Conservation (phyloP, 2,888 invertebrate species). For the Epistrophella euchroma region DNA sequence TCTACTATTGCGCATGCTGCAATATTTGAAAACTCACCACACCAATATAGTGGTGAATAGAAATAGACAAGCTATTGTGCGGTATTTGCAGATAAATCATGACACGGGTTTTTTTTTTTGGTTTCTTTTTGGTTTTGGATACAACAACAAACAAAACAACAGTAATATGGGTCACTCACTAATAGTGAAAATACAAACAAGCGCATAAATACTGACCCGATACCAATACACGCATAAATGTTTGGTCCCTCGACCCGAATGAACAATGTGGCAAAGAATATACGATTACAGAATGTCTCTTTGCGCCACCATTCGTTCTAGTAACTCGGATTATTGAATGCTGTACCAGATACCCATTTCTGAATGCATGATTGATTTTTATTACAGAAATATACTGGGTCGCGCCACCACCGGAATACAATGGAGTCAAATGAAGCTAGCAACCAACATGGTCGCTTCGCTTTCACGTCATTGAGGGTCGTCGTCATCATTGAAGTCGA, state of each 20-base stretch:
- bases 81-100: conserved; percentile 61
- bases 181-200: conserved; percentile 13
- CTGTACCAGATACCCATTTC: conserved; percentile 66
- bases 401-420: conserved; percentile 14
- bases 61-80: conserved; percentile 9
- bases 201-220: conserved; percentile 1
- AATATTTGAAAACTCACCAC: conserved; percentile 42
- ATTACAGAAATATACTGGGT: conserved; percentile 50
- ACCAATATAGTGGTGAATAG: conserved; percentile 12
- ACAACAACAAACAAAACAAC: conserved; percentile 21
- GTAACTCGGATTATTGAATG: conserved; percentile 70
- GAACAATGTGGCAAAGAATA: not conserved
- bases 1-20: conserved; percentile 46
- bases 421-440: conserved; percentile 51
- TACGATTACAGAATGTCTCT: conserved; percentile 27
- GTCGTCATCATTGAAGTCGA: conserved; percentile 7
- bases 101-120: conserved; percentile 51
- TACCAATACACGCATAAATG: not conserved
- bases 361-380: conserved; percentile 72
- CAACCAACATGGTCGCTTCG: conserved; percentile 1
- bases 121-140: conserved; percentile 20
- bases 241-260: conserved; percentile 30
- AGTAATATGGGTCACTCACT: conserved; percentile 65
- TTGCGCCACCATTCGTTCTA: conserved; percentile 31
- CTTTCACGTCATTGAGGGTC: not conserved